Base-by-base conservation (phyloP, 1,140 invertebrate genomes). In the Halictus rubicundus region DNA sequence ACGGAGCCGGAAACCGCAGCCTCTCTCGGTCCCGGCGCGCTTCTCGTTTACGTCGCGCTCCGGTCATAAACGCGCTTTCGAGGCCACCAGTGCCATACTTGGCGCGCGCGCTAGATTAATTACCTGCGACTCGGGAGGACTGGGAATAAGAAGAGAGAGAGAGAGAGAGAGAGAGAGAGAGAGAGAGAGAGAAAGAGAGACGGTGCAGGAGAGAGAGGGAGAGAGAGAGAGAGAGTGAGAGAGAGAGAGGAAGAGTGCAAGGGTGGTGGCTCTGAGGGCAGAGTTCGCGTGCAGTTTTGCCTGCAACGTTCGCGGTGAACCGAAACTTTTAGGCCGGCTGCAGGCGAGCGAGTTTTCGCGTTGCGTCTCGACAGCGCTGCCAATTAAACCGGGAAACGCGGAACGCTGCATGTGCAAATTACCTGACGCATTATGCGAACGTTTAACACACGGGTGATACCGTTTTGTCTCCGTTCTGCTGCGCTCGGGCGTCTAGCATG, bases 21-120 rank as follows among this genome's bases (percentile, higher is more conserved):
- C 49, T 14, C 42, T 49, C 49, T 63, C 19, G 73, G 37, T 66
- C 14, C 61, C 49, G 27, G 57, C 39, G 32, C 74, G 49, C 49
- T 69, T 32, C 54, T 63, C 78, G 78, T 77, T 80, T 77, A 64
- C 68, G 27, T 37, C 75, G 66, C 42, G 57, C 59, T 63, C 16
- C 39, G 46, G 37, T 66, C 52, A 63, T 60, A 70, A 81, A 81
- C 68, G 75, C 25, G 80, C 75, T 78, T 78, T 54, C 32, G 27
- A 52, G 52, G 66, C 60, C 68, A 70, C 59, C 66, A 81, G 79
- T 81, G 61, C 37, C 80, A 81, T 81, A 77, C 78, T 80, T 69
- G 79, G 37, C 61, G 66, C 32, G 68, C 54, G 54, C 46, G 61
- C 71, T 63, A 61, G 70, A 78, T 81, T 84, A 84, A 82, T 84